phyloP scores from a whole-genome alignment of 2,113 vertebrate genomes.

The Hoplias malabaricus region DNA sequence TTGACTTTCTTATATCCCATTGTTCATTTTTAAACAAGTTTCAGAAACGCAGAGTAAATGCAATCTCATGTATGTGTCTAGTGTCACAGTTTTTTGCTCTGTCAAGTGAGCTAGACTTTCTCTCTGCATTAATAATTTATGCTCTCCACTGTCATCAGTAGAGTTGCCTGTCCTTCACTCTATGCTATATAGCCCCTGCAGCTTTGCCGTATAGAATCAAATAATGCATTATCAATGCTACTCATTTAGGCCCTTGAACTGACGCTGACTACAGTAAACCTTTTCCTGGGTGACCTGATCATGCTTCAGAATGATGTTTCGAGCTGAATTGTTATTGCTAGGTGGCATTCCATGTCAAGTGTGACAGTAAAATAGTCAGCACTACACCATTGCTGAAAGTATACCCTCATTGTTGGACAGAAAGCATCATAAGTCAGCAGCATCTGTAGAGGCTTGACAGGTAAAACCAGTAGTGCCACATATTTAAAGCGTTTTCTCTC shows the following conservation, averaged over 20 bases:
- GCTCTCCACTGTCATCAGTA: conserved; percentile 32
- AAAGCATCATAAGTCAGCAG: too few relatives aligned
- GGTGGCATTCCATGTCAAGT: too few relatives aligned
- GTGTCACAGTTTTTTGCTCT: not conserved
- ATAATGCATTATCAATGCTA: not conserved
- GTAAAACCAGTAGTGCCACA: not conserved
- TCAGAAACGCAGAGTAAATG: not conserved
- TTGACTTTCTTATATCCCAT: too few relatives aligned
- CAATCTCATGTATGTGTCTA: conserved; percentile 1
- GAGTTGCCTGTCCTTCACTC: conserved; percentile 18
- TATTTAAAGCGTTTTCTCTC: not conserved
- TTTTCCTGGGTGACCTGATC: not conserved
- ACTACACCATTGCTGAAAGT: too few relatives aligned
- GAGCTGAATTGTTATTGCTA: not conserved
- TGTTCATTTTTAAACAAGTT: not conserved
- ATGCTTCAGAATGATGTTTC: too few relatives aligned
- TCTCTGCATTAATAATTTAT: conserved; percentile 50
- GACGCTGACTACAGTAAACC: not conserved
- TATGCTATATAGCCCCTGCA: conserved; percentile 6
- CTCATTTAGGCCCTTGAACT: not conserved
- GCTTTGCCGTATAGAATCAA: not conserved
- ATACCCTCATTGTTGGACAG: too few relatives aligned
- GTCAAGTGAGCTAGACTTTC: conserved; percentile 39
- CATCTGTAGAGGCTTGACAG: not conserved
- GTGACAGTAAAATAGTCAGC: not conserved